Evolutionary conservation across 2,888 invertebrate species (phyloP).

Genomic region (Eupithecia pulchellata): DNA sequence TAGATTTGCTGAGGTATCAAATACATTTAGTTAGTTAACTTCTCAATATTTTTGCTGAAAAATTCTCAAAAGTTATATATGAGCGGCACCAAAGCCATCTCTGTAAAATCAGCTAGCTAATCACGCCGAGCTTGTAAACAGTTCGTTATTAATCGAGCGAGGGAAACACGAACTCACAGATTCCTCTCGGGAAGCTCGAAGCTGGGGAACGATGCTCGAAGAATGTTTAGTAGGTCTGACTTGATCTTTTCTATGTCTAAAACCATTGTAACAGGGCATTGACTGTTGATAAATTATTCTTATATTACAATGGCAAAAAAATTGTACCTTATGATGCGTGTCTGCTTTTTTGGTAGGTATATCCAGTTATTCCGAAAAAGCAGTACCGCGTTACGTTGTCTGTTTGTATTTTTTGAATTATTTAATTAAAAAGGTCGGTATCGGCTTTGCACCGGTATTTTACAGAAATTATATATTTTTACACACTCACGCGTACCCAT

Average conservation of each 20-base stretch:
- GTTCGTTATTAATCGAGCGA: conserved; percentile 8
- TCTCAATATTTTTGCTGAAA: too few relatives aligned
- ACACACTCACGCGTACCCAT: too few relatives aligned
- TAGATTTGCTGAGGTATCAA: not conserved
- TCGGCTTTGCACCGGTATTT: too few relatives aligned
- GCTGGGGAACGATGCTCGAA: not conserved
- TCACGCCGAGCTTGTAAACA: conserved; percentile 3
- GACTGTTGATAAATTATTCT: not conserved
- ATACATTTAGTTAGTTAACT: too few relatives aligned
- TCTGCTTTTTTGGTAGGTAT: too few relatives aligned
- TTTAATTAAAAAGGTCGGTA: too few relatives aligned
- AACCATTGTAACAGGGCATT: not conserved
- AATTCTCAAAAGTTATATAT: not conserved
- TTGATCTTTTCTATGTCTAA: not conserved
- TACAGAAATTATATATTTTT: too few relatives aligned
- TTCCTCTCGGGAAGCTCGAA: conserved; percentile 4
- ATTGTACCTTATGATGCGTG: too few relatives aligned
- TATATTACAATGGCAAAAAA: not conserved
- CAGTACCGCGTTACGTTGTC: too few relatives aligned
- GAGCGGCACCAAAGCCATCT: not conserved
- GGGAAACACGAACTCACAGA: not conserved
- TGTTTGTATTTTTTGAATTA: too few relatives aligned
- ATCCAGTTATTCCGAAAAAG: too few relatives aligned
- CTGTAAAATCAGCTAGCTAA: not conserved
- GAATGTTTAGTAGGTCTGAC: not conserved